Conservation (phyloP, 2,113 vertebrate genomes). For the Verasper variegatus region DNA sequence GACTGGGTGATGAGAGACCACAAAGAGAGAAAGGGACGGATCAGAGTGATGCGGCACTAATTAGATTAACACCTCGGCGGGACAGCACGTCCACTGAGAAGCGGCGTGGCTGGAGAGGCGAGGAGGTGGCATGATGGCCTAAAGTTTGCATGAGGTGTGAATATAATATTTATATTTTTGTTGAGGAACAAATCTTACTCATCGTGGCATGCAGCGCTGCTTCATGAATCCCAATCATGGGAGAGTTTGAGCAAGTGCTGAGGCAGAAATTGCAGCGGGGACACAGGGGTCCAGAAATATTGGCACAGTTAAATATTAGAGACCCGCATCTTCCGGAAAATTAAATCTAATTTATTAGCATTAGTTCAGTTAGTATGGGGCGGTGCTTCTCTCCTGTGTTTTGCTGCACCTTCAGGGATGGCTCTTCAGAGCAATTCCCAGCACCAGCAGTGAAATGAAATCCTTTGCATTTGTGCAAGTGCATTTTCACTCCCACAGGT, state of each 20-base stretch:
- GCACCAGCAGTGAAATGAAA: no score
- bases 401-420: no score
- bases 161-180: background rate
- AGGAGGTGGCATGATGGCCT: background rate
- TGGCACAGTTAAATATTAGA: no score
- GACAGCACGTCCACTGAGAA: background rate
- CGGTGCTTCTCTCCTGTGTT: no score
- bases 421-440: no score
- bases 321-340: no score
- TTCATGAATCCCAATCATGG: background rate
- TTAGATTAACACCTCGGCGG: slow-evolving; percentile 23
- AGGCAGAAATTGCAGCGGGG: no score
- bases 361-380: no score
- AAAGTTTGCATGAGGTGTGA: background rate
- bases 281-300: no score
- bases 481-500: no score
- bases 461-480: no score
- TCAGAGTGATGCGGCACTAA: slow-evolving; percentile 27
- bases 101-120: background rate
- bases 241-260: background rate
- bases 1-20: background rate
- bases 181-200: background rate
- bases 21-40: background rate
- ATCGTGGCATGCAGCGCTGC: background rate
- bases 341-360: no score